Conservation (phyloP, 1,140 invertebrate species). For the Drosophila arawakana region DNA sequence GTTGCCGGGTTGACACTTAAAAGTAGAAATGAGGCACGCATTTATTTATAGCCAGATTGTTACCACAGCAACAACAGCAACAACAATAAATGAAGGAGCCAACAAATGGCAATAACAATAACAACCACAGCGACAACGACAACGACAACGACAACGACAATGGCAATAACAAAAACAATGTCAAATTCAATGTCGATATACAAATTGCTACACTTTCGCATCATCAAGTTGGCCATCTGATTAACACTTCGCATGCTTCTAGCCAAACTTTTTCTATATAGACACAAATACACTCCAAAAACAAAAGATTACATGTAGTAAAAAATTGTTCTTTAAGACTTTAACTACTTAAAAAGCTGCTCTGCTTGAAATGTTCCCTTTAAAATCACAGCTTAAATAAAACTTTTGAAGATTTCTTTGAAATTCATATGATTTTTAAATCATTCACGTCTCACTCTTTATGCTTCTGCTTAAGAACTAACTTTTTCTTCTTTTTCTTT, state of each 20-base stretch:
- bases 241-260: conserved; percentile 14
- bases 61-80: neutral
- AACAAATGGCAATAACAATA: neutral
- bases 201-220: conserved; percentile 20
- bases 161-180: neutral
- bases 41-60: neutral
- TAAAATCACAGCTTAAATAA: too few relatives aligned
- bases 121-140: neutral
- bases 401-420: too few relatives aligned
- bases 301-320: too few relatives aligned
- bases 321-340: too few relatives aligned
- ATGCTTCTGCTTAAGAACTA: too few relatives aligned
- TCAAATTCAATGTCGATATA: conserved; percentile 10
- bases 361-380: too few relatives aligned
- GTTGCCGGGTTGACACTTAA: conserved; percentile 41
- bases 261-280: neutral
- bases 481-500: too few relatives aligned
- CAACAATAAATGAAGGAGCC: neutral
- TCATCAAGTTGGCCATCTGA: conserved; percentile 25
- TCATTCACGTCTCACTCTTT: too few relatives aligned
- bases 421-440: too few relatives aligned
- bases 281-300: neutral
- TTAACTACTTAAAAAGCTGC: too few relatives aligned
- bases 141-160: neutral
- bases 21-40: conserved; percentile 16